Conservation (phyloP, 2,113 vertebrate species). For the Natator depressus region DNA sequence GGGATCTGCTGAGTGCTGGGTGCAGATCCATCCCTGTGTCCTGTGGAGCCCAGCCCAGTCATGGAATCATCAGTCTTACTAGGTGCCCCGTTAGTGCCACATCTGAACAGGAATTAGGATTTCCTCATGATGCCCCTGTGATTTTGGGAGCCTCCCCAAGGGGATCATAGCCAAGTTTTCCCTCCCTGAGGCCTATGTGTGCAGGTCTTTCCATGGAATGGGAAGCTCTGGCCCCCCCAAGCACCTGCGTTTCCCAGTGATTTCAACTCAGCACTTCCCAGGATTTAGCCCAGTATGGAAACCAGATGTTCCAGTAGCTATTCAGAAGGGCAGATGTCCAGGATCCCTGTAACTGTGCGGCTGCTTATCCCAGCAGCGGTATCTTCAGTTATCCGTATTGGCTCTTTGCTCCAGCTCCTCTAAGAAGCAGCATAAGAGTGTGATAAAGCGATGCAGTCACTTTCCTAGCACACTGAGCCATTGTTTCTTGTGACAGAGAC, state of each 20-base stretch:
- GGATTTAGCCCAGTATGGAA: neutral
- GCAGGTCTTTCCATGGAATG: fast-evolving
- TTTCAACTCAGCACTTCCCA: neutral
- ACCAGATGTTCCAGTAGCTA: neutral
- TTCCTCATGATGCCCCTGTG: neutral
- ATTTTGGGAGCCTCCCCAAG: neutral
- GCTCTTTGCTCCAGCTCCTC: neutral
- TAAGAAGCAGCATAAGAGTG: neutral
- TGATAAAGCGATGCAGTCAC: neutral
- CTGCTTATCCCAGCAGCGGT: neutral
- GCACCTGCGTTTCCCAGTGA: neutral
- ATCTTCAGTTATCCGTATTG: fast-evolving
- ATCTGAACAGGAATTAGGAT: neutral
- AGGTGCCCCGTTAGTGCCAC: neutral
- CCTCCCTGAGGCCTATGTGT: neutral
- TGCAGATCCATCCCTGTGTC: neutral
- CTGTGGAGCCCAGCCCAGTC: neutral
- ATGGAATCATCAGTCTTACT: neutral
- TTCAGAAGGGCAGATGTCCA: neutral
- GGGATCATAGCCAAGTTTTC: neutral
- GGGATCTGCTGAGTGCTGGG: neutral
- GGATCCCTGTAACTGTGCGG: neutral
- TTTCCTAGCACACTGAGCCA: neutral
- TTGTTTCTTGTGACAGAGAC: neutral
- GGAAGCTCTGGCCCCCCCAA: neutral